These are phyloP conservation scores for Drosophila buzzatii DNA, from an alignment of 2,888 invertebrate species.

Conservation along the genomic window DNA sequence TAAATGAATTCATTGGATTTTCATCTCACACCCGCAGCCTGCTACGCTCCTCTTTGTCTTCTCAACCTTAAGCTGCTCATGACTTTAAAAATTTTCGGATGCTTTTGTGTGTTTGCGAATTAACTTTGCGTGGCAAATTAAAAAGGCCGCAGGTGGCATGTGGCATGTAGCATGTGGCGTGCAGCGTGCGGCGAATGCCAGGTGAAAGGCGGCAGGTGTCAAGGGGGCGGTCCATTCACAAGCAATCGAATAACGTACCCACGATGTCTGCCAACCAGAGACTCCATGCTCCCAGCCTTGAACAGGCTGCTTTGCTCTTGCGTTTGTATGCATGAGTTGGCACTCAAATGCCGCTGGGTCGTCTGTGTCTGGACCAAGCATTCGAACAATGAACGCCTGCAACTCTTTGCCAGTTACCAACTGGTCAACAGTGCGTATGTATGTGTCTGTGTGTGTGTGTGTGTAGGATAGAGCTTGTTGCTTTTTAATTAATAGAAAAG, in stretches of 20 bases:
- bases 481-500: conserved; percentile 85
- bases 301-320: not conserved
- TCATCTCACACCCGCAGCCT: not conserved
- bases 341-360: conserved; percentile 67
- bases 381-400: conserved; percentile 59
- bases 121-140: conserved; percentile 80
- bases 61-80: conserved; percentile 58
- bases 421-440: conserved; percentile 27
- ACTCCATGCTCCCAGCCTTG: conserved; percentile 2
- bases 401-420: conserved; percentile 46
- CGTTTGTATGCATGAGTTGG: conserved; percentile 56
- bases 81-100: conserved; percentile 63
- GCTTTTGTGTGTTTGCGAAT: conserved; percentile 68
- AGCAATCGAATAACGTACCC: conserved; percentile 49
- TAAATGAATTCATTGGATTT: conserved; percentile 63
- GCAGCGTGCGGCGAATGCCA: conserved; percentile 21
- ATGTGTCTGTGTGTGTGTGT: conserved; percentile 22
- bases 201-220: conserved; percentile 53
- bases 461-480: conserved; percentile 73
- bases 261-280: conserved; percentile 9
- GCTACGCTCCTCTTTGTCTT: conserved; percentile 26
- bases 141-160: conserved; percentile 78
- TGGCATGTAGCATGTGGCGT: conserved; percentile 35
- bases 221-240: conserved; percentile 42
- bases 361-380: conserved; percentile 51